Base-by-base conservation (phyloP, 2,113 vertebrate genomes). In the Misgurnus mizolepis region DNA sequence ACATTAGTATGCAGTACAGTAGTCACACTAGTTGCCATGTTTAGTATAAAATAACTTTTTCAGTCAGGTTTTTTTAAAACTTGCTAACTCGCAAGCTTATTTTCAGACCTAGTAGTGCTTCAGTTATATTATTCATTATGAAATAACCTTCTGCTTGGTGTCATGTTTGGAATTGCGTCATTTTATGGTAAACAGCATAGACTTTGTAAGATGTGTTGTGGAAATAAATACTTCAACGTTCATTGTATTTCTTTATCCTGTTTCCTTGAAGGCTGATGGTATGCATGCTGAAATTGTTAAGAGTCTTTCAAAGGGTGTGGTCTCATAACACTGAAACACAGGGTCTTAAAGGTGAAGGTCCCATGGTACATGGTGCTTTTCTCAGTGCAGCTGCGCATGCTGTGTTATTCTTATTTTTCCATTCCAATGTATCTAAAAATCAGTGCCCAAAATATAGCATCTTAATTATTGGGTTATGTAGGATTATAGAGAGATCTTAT, bases 1-100 rank as follows among this genome's bases (percentile, higher is more conserved):
- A 41, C 58, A 82, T 84, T 83, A 83, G 78, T 61, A 84, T 86
- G 69, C 83, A 62, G 12, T 50, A 40, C 40, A 55, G 18, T 55
- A 67, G 49, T 56, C 49, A 49, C 56, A 76, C n/a, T 17, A 60
- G 67, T 27, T 70, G 12, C 47, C 74, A 75, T 71, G 18, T 39
- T 62, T 66, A 17, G 34, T 40, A 67, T 14, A 80, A 39, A 64
- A n/a, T 64, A 6, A 3, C 11, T 62, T 73, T 80, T 80, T 6
- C 12, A 58, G 39, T 76, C 22, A 10, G 7, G 7, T 9, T 43
- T 72, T 72, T 43, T 69, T 17, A 12, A 45, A 50, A 72, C 10
- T 14, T 55, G 6, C 55, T 76, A 76, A 81, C 50, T 68, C 17
- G 43, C 53, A 47, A 65, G 71, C 40, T 75, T 58, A 58, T 82